Evolutionary conservation across 30 jellyfish, hydroid and myxozoan genomes (phyloP), one percentile per base, ranked within the genome.

Genomic region (Aurelia sp.): DNA sequence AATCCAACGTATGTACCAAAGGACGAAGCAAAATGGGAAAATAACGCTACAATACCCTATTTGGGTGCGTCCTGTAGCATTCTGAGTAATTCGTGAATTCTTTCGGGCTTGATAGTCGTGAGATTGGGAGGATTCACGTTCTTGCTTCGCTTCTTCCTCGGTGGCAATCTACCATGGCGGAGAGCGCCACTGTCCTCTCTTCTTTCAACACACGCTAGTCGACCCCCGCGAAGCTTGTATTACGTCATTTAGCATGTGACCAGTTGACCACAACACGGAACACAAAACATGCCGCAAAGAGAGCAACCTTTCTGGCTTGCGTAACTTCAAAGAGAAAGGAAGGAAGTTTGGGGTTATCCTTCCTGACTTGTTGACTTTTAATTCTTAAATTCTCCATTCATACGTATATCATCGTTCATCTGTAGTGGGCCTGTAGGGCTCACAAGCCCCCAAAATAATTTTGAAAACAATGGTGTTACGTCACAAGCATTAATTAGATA

Each of bases 61-160:
- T 85, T 85, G 94, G 94, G 94, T 74, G 71, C 94, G 74, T 74
- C 88, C 88, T 75, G 94, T 75, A 85, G 94, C 94, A 85, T 85
- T 85, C 88, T 74, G 63, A 17, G 47, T 50, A 18, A 85, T 64
- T 75, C 72, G 77, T 53, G 88, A 73, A 50, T 50, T 85, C 88
- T 74, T 74, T 73, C 78, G 30, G 89, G 83, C 86, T 72, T 81
- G 88, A 73, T 84, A 63, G 52, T 76, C 94, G 74, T 53, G 58
- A 35, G 88, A 74, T 75, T 85, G 83, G 74, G 33, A 50, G 58
- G 94, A 85, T 85, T 53, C 66, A 47, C 60, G 19, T 27, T 33
- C 22, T 61, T 44, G 48, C 76, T 41, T 51, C 70, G 58, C 78
- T 61, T 33, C 71, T 22, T 63, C 61, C 69, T 72, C 75, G 71